A percentile compares a stretch with the other conserved stretches of the same genome.
Evolutionary conservation across 2,797 vertebrate species (phyloP).

Genomic region (Spheniscus humboldti): DNA sequence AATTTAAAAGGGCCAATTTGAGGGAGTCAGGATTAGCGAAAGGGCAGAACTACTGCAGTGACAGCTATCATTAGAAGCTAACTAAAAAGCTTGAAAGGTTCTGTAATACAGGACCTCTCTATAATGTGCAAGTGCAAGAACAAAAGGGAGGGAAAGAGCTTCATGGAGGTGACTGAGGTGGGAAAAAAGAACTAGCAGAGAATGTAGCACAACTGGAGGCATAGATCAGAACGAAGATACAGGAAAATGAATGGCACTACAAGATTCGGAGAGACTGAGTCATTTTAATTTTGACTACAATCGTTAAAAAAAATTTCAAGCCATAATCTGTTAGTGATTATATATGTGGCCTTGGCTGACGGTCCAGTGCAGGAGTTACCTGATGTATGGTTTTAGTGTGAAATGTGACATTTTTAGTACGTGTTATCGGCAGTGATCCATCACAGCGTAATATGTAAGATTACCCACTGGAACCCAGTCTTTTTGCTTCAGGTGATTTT

Average conservation of each 20-base stretch:
- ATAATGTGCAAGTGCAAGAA: background rate
- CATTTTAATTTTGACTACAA: conserved; percentile 19
- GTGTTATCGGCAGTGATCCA: conserved; percentile 9
- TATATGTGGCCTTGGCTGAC: background rate
- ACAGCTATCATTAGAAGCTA: background rate
- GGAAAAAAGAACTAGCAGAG: background rate
- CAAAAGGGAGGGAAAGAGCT: background rate
- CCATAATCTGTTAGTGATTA: background rate
- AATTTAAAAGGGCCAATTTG: background rate
- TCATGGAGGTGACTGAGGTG: background rate
- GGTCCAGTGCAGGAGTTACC: background rate
- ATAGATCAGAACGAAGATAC: background rate
- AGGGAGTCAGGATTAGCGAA: background rate
- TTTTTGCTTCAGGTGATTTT: conserved; percentile 45
- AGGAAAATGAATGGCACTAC: background rate
- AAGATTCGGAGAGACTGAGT: background rate
- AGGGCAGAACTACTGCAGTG: background rate
- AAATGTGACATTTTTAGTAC: conserved; percentile 49
- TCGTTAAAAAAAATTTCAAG: background rate
- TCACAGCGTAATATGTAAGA: background rate
- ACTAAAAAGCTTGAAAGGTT: background rate
- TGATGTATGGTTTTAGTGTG: background rate
- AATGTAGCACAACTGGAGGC: background rate
- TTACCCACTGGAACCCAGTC: background rate
- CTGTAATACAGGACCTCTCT: background rate